Conservation (phyloP, 37 sponge, comb jelly and placozoan species). For the Corticium candelabrum region DNA sequence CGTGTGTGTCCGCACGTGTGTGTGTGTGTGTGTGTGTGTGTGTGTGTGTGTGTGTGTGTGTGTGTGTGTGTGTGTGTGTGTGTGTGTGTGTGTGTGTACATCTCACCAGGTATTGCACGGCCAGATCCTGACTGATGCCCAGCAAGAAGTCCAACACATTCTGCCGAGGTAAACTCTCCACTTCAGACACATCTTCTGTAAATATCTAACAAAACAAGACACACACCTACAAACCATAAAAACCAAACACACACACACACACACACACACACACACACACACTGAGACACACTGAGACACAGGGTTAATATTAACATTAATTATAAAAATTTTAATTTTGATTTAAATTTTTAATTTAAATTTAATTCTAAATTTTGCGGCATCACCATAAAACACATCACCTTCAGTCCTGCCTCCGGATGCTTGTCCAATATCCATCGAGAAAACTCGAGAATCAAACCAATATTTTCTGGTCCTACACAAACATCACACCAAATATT, state of each 20-base stretch:
- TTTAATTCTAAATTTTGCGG: background rate
- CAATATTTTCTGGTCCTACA: slow-evolving; percentile 14
- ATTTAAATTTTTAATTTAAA: background rate
- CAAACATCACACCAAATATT: background rate
- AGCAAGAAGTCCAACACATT: slow-evolving; percentile 45
- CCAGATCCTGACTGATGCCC: background rate
- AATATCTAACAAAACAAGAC: too few relatives aligned
- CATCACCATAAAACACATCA: too few relatives aligned
- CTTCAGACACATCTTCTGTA: slow-evolving; percentile 59
- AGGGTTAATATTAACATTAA: too few relatives aligned
- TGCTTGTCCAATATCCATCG: slow-evolving; percentile 46
- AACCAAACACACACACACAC: too few relatives aligned
- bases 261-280: background rate
- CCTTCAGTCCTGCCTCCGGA: slow-evolving; percentile 28
- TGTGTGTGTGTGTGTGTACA: too few relatives aligned
- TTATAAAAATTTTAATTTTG: too few relatives aligned
- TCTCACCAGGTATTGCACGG: slow-evolving; percentile 67
- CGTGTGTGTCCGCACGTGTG: too few relatives aligned
- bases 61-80: too few relatives aligned
- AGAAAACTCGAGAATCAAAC: slow-evolving; percentile 55
- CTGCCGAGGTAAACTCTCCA: slow-evolving; percentile 35
- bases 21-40: too few relatives aligned
- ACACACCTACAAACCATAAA: too few relatives aligned
- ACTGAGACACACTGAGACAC: too few relatives aligned
- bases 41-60: too few relatives aligned